These are phyloP conservation scores for Hypomesus transpacificus DNA, from an alignment of 2,113 vertebrate species.

Conservation along the genomic window DNA sequence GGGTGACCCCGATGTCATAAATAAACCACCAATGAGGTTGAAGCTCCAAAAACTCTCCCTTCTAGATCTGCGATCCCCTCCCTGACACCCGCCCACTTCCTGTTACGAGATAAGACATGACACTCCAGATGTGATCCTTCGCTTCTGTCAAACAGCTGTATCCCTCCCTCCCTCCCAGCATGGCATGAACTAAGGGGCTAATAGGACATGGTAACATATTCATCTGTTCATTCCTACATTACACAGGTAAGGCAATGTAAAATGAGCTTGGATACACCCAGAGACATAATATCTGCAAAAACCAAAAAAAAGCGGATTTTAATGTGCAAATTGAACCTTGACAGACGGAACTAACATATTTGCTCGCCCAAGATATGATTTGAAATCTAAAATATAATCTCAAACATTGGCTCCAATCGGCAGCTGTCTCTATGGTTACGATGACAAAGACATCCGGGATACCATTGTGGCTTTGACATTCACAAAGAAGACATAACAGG, in stretches of 20 bases:
- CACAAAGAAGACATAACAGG: slow-evolving; percentile 48
- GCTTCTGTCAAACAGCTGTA: slow-evolving; percentile 26
- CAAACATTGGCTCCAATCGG: slow-evolving; percentile 33
- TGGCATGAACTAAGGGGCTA: neutral
- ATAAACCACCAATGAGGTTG: too few relatives aligned
- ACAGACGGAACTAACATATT: slow-evolving; percentile 31
- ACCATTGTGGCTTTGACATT: slow-evolving; percentile 46
- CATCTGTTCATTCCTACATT: slow-evolving; percentile 37
- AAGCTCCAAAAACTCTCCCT: too few relatives aligned
- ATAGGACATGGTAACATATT: slow-evolving; percentile 9
- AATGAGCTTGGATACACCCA: slow-evolving; percentile 43
- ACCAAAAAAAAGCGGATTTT: slow-evolving; percentile 35
- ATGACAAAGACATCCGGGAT: slow-evolving; percentile 37
- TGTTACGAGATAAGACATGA: slow-evolving; percentile 12
- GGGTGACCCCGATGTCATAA: too few relatives aligned
- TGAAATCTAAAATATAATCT: slow-evolving; percentile 22
- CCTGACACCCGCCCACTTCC: neutral
- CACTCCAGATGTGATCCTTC: slow-evolving; percentile 29
- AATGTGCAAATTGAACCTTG: slow-evolving; percentile 18
- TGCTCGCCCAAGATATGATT: slow-evolving; percentile 35
- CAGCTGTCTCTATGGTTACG: slow-evolving; percentile 20
- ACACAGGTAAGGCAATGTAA: slow-evolving; percentile 59
- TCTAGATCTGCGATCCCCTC: too few relatives aligned
- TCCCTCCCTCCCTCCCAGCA: neutral
- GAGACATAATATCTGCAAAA: slow-evolving; percentile 42